Percentiles rank a stretch among this genome's conserved stretches.
These are phyloP conservation scores for Heliconius nattereri DNA, from an alignment of 1,140 invertebrate genomes.

Conservation along the genomic window DNA sequence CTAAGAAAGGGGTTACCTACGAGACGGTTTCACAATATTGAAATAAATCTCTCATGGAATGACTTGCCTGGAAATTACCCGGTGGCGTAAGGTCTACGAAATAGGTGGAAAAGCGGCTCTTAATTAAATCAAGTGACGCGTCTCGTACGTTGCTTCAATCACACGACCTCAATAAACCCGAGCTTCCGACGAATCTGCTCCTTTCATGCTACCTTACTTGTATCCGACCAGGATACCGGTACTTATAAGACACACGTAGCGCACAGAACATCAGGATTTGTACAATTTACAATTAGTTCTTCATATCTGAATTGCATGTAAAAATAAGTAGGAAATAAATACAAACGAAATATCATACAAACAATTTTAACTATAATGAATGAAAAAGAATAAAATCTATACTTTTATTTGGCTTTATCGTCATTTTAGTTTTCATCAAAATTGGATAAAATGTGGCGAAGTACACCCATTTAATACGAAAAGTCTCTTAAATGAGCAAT, in stretches of 20 bases:
- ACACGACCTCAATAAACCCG: slow-evolving; percentile 77
- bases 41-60: slow-evolving; percentile 74
- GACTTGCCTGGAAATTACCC: slow-evolving; percentile 74
- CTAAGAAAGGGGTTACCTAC: slow-evolving; percentile 37
- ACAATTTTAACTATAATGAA: too few relatives aligned
- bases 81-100: slow-evolving; percentile 65
- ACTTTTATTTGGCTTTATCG: too few relatives aligned
- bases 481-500: too few relatives aligned
- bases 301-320: not conserved
- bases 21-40: slow-evolving; percentile 58
- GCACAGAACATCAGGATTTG: not conserved
- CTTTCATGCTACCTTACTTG: slow-evolving; percentile 37
- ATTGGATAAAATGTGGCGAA: too few relatives aligned
- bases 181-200: slow-evolving; percentile 57
- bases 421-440: too few relatives aligned
- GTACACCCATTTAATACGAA: too few relatives aligned
- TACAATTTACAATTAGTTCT: not conserved
- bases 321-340: not conserved
- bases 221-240: slow-evolving; percentile 1
- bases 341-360: too few relatives aligned
- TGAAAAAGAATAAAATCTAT: too few relatives aligned
- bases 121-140: slow-evolving; percentile 81
- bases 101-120: slow-evolving; percentile 77
- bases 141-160: slow-evolving; percentile 78
- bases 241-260: not conserved